phyloP scores from a whole-genome alignment of 2,888 invertebrate species.

The Nymphalis polychloros region DNA sequence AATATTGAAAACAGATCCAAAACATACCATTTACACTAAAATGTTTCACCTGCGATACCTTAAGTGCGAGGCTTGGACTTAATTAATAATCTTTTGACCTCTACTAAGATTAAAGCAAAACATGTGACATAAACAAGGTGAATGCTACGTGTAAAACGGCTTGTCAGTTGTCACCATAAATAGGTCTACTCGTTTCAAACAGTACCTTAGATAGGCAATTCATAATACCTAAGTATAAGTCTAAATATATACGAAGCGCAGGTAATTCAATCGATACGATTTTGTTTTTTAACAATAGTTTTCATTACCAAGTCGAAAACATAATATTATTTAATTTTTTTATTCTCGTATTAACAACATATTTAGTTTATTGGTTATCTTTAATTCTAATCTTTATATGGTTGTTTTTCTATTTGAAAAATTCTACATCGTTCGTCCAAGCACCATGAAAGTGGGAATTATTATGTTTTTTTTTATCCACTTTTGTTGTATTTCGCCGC shows the following conservation, averaged over 20 bases:
- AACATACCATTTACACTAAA: too few relatives aligned
- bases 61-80: too few relatives aligned
- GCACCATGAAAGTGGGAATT: too few relatives aligned
- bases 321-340: not conserved
- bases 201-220: not conserved
- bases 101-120: not conserved
- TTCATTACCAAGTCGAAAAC: not conserved
- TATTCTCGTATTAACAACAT: not conserved
- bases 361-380: too few relatives aligned
- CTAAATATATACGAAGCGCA: not conserved
- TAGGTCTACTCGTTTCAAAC: not conserved
- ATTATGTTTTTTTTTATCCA: too few relatives aligned
- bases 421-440: too few relatives aligned
- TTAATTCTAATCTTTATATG: too few relatives aligned
- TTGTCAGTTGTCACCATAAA: not conserved
- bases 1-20: too few relatives aligned
- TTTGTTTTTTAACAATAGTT: not conserved
- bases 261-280: not conserved
- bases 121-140: not conserved
- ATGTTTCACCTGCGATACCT: too few relatives aligned
- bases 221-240: not conserved
- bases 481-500: too few relatives aligned
- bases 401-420: too few relatives aligned
- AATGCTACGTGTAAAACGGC: not conserved
- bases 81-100: conserved; percentile 7